These are phyloP conservation scores for Oxytorus armatus DNA, from an alignment of 2,888 invertebrate genomes.

Conservation along the genomic window DNA sequence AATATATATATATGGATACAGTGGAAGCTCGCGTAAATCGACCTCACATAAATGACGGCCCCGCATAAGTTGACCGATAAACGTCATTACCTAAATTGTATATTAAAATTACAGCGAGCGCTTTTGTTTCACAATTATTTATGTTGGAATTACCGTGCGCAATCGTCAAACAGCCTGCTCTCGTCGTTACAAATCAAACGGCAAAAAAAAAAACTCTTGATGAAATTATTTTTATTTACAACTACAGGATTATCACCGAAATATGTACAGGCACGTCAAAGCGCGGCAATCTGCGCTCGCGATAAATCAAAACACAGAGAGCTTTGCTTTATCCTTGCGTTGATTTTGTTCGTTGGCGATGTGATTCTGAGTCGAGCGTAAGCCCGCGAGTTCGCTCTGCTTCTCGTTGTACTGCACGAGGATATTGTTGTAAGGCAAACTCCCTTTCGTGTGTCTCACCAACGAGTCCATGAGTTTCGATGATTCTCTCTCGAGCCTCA, in stretches of 20 bases:
- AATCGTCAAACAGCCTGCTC: too few relatives aligned
- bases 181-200: neutral
- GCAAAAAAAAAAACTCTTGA: neutral
- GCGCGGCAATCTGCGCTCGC: neutral
- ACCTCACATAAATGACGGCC: too few relatives aligned
- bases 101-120: too few relatives aligned
- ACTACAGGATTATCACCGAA: constrained; percentile 47
- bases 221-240: constrained; percentile 51
- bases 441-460: constrained; percentile 87
- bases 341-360: constrained; percentile 90
- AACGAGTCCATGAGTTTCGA: constrained; percentile 88
- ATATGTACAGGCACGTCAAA: constrained; percentile 54
- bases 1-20: too few relatives aligned
- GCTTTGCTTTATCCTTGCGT: constrained; percentile 90
- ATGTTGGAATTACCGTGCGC: too few relatives aligned
- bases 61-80: too few relatives aligned
- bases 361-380: constrained; percentile 87
- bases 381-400: constrained; percentile 87
- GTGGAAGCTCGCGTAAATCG: too few relatives aligned
- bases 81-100: too few relatives aligned
- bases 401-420: constrained; percentile 87
- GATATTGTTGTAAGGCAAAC: constrained; percentile 87
- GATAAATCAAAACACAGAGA: constrained; percentile 89
- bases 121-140: too few relatives aligned
- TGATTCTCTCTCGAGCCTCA: constrained; percentile 89